These are phyloP conservation scores for Corydoras maculifer DNA, from an alignment of 2,113 vertebrate genomes.

Conservation along the genomic window DNA sequence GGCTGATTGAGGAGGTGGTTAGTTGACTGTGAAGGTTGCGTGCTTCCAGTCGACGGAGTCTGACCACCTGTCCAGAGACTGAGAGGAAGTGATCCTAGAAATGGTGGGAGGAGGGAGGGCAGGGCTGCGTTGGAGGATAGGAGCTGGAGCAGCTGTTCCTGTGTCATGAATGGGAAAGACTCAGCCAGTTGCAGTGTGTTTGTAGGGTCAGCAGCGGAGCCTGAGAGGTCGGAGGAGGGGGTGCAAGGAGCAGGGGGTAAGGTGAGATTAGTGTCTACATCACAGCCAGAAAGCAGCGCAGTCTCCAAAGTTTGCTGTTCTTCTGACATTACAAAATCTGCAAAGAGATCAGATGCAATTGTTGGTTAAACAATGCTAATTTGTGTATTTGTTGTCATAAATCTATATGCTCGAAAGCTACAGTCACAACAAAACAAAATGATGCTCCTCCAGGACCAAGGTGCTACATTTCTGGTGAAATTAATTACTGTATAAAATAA, in stretches of 20 bases:
- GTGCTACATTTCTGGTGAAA: too few species aligned
- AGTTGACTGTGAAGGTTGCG: conserved; percentile 17
- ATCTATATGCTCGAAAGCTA: too few species aligned
- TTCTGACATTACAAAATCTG: conserved; percentile 38
- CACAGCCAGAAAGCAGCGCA: conserved; percentile 37
- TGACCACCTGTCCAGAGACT: conserved; percentile 50
- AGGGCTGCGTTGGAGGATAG: conserved; percentile 54
- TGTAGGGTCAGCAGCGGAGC: conserved; percentile 41
- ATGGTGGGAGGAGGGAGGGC: conserved; percentile 52
- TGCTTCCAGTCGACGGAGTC: conserved; percentile 5
- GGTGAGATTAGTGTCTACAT: conserved; percentile 35
- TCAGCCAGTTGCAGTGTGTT: conserved; percentile 65
- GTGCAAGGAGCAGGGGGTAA: conserved; percentile 48
- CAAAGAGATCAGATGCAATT: not conserved
- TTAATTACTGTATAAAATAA: too few species aligned
- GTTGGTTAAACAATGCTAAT: not conserved
- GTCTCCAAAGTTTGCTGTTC: conserved; percentile 33
- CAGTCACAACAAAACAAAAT: too few species aligned
- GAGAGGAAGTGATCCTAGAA: conserved; percentile 63
- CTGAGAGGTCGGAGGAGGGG: conserved; percentile 36
- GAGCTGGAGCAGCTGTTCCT: conserved; percentile 75
- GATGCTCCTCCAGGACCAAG: too few species aligned
- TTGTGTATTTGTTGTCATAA: too few species aligned
- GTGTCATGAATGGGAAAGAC: conserved; percentile 72
- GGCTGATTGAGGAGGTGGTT: conserved; percentile 53